Evolutionary conservation across 2,888 invertebrate species (phyloP).

Genomic region (Acleris holmiana): DNA sequence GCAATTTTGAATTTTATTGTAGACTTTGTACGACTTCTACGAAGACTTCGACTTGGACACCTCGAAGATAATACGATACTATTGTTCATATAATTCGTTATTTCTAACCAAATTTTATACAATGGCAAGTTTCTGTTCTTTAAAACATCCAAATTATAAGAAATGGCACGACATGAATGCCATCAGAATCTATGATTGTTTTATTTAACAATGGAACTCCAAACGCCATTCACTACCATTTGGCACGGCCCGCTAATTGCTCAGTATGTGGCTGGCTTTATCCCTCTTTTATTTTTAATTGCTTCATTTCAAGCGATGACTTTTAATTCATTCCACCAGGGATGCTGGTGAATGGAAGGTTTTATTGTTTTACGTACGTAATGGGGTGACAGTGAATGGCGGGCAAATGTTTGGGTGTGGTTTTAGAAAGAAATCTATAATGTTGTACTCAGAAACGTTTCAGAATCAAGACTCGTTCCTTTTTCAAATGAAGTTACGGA

Average conservation of each 20-base stretch:
- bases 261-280: conserved; percentile 64
- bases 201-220: not conserved
- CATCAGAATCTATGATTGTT: not conserved
- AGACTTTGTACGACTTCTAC: no score
- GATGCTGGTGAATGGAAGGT: conserved; percentile 18
- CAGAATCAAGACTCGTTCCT: no score
- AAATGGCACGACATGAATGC: no score
- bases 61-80: no score
- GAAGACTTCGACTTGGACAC: no score
- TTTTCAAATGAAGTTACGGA: no score
- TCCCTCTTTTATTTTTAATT: conserved; percentile 57
- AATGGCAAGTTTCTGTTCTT: no score
- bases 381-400: conserved; percentile 8
- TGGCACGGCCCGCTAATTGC: conserved; percentile 73
- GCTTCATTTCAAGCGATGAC: conserved; percentile 50
- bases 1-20: no score
- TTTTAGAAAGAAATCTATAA: not conserved
- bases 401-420: not conserved
- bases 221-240: conserved; percentile 60
- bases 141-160: no score
- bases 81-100: no score
- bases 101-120: no score
- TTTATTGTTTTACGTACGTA: conserved; percentile 35
- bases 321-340: conserved; percentile 53
- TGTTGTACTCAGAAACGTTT: no score